Evolutionary conservation across 2,888 invertebrate species (phyloP).

Genomic region (Oscheius sp.): DNA sequence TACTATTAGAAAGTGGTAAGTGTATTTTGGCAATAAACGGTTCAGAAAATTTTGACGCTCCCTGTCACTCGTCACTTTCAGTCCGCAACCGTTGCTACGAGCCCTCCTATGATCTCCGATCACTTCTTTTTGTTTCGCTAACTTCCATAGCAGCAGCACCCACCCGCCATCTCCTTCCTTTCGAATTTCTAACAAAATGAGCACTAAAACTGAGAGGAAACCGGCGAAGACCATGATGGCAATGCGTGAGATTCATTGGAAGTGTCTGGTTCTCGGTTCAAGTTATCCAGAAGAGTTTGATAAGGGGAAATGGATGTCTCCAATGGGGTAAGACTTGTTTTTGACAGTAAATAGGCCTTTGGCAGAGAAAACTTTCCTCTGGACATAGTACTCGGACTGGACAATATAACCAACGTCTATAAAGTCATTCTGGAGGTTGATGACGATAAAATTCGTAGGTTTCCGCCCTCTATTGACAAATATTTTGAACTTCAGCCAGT

Average conservation of each 20-base stretch:
- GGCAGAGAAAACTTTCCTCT: slow-evolving; percentile 52
- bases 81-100: too few species aligned
- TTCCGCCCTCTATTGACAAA: neutral
- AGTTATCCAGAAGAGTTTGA: slow-evolving; percentile 53
- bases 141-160: too few species aligned
- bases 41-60: neutral
- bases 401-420: slow-evolving; percentile 57
- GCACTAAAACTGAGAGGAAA: too few species aligned
- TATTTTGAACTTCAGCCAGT: slow-evolving; percentile 41
- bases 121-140: too few species aligned
- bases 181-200: too few species aligned
- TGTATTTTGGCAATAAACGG: neutral
- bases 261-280: slow-evolving; percentile 51
- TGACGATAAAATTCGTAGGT: slow-evolving; percentile 53
- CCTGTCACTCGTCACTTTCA: too few species aligned
- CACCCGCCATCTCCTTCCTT: too few species aligned
- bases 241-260: slow-evolving; percentile 43
- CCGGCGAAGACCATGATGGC: slow-evolving; percentile 7
- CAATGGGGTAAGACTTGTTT: slow-evolving; percentile 40
- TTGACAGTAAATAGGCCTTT: neutral
- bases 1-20: neutral
- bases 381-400: slow-evolving; percentile 60
- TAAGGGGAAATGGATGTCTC: slow-evolving; percentile 48
- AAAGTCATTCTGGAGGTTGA: slow-evolving; percentile 61
- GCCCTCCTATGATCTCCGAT: too few species aligned